These are phyloP conservation scores for Epizoanthus scotinus DNA, from an alignment of 92 coral and sea anemone genomes.

Conservation along the genomic window DNA sequence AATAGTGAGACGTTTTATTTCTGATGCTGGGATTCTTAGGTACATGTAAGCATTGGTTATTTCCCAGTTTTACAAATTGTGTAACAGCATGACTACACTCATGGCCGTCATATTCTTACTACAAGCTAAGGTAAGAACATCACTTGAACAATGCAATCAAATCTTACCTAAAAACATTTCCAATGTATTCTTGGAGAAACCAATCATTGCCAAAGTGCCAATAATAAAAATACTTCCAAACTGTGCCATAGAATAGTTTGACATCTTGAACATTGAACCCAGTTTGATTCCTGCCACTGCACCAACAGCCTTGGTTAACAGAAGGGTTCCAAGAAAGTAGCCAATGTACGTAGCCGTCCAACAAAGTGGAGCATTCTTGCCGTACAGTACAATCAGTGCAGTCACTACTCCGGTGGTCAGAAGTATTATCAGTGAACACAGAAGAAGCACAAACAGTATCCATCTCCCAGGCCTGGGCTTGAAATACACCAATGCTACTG, in stretches of 20 bases:
- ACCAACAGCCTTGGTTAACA: conserved; percentile 82
- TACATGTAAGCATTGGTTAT: too few relatives aligned
- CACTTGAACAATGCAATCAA: not conserved
- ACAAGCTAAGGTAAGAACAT: not conserved
- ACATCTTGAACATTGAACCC: conserved; percentile 59
- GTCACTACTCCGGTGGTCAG: conserved; percentile 65
- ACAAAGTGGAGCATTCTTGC: conserved; percentile 80
- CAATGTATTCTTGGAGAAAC: conserved; percentile 77
- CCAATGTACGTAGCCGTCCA: conserved; percentile 80
- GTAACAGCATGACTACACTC: too few relatives aligned
- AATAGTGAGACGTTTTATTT: too few relatives aligned
- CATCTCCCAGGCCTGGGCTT: conserved; percentile 76
- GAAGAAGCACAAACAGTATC: conserved; percentile 59
- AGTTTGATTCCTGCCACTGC: conserved; percentile 80
- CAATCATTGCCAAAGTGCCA: conserved; percentile 75
- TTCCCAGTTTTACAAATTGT: too few relatives aligned
- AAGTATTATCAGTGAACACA: conserved; percentile 54
- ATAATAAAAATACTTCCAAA: conserved; percentile 75
- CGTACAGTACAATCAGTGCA: conserved; percentile 71
- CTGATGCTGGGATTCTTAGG: too few relatives aligned
- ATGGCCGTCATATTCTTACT: too few relatives aligned
- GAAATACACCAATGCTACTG: conserved; percentile 61
- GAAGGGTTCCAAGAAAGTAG: conserved; percentile 70
- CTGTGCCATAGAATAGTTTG: conserved; percentile 79
- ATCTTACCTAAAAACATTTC: conserved; percentile 82